These are phyloP conservation scores for Bungarus multicinctus DNA, from an alignment of 2,113 vertebrate species.

Conservation along the genomic window DNA sequence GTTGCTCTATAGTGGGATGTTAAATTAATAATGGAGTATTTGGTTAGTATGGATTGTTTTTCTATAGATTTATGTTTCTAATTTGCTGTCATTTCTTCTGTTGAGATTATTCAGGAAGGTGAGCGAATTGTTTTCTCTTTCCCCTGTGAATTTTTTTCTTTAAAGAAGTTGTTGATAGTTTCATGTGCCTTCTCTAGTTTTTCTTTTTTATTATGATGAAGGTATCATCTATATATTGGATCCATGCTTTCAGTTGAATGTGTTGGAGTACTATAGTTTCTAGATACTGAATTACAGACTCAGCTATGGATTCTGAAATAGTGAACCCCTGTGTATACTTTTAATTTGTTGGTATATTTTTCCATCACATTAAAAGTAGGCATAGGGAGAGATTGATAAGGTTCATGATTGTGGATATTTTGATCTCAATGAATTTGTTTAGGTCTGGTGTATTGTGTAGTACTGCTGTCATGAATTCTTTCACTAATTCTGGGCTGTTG, in stretches of 20 bases:
- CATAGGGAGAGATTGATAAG: neutral
- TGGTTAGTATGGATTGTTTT: neutral
- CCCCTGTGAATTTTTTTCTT: neutral
- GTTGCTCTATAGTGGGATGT: neutral
- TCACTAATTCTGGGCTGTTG: neutral
- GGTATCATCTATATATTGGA: neutral
- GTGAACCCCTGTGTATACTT: neutral
- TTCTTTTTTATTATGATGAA: neutral
- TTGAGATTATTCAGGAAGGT: neutral
- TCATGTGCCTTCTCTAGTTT: neutral
- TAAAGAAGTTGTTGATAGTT: neutral
- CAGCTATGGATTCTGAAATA: neutral
- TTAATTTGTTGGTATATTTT: neutral
- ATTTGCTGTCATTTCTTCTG: neutral
- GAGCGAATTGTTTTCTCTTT: neutral
- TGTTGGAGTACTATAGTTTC: neutral
- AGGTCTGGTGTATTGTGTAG: neutral
- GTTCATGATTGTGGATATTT: neutral
- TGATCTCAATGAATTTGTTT: neutral
- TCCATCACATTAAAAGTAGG: neutral
- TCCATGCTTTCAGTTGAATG: neutral
- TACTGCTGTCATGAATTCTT: neutral
- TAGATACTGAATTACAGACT: neutral
- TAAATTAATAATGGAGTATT: neutral
- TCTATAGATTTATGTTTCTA: neutral